These are phyloP conservation scores for Nemopilema nomurai DNA, from an alignment of 30 jellyfish, hydroid and myxozoan genomes.

Conservation along the genomic window DNA sequence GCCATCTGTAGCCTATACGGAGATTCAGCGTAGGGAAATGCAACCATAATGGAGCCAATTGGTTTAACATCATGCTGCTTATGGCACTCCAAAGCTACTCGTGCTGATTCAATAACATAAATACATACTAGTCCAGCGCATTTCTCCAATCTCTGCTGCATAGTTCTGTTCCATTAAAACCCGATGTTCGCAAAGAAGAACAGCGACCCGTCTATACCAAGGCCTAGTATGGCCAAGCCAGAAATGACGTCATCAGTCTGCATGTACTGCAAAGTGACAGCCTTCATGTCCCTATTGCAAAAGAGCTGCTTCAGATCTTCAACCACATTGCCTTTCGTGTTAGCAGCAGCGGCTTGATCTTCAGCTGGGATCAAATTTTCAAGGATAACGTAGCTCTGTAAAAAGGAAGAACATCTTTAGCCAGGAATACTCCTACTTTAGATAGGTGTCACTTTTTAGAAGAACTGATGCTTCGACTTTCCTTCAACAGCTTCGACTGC, in stretches of 20 bases:
- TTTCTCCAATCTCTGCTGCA: neutral
- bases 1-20: too few species aligned
- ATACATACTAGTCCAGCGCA: neutral
- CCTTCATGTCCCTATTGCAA: slow-evolving; percentile 26
- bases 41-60: too few species aligned
- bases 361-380: slow-evolving; percentile 36
- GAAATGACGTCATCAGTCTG: slow-evolving; percentile 72
- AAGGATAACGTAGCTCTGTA: slow-evolving; percentile 63
- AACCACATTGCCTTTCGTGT: neutral
- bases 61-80: too few species aligned
- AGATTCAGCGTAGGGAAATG: too few species aligned
- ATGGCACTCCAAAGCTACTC: too few species aligned
- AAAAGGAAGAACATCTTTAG: neutral
- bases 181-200: slow-evolving; percentile 63
- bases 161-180: neutral
- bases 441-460: too few species aligned
- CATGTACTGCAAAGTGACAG: slow-evolving; percentile 39
- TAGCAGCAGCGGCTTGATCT: neutral
- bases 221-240: slow-evolving; percentile 42
- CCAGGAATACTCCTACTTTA: too few species aligned
- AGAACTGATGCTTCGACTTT: too few species aligned
- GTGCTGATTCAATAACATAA: too few species aligned
- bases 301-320: slow-evolving; percentile 10
- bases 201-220: slow-evolving; percentile 18
- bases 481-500: too few species aligned